Evolutionary conservation across 92 coral and sea anemone genomes (phyloP).

Genomic region (Epizoanthus illoricatus): DNA sequence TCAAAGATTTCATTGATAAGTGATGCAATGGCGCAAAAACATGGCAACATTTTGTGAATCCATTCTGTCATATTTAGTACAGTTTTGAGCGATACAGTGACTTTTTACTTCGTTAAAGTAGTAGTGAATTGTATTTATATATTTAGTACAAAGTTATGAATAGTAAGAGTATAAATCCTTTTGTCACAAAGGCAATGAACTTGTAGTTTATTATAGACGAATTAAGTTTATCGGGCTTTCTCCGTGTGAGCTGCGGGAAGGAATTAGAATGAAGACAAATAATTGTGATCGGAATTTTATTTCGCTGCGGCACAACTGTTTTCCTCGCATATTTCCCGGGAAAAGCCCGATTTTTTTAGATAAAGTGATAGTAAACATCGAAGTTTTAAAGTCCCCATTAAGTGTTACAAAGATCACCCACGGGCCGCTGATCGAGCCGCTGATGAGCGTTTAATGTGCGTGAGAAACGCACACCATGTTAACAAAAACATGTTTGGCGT

Average conservation of each 20-base stretch:
- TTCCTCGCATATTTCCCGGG: conserved; percentile 34
- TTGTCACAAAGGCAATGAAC: not conserved
- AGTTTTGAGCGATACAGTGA: not conserved
- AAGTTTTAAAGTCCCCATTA: not conserved
- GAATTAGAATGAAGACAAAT: not conserved
- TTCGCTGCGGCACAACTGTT: conserved; percentile 36
- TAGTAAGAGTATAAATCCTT: not conserved
- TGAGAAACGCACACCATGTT: conserved; percentile 32
- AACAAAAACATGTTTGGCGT: conserved; percentile 2
- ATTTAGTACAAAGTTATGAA: conserved; percentile 15
- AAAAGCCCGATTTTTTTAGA: conserved; percentile 6
- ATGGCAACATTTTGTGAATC: not conserved
- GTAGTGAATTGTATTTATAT: not conserved
- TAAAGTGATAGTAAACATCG: conserved; percentile 22
- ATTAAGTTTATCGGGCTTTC: not conserved
- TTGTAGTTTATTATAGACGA: not conserved
- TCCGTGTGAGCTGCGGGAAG: not conserved
- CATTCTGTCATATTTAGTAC: not conserved
- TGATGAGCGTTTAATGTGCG: conserved; percentile 16
- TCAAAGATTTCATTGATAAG: conserved; percentile 22
- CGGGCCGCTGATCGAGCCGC: conserved; percentile 8
- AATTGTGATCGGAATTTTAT: not conserved
- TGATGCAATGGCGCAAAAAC: not conserved
- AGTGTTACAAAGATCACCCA: conserved; percentile 10
- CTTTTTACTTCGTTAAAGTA: not conserved